phyloP scores from a whole-genome alignment of 2,888 invertebrate genomes.

The Athalia cordata region DNA sequence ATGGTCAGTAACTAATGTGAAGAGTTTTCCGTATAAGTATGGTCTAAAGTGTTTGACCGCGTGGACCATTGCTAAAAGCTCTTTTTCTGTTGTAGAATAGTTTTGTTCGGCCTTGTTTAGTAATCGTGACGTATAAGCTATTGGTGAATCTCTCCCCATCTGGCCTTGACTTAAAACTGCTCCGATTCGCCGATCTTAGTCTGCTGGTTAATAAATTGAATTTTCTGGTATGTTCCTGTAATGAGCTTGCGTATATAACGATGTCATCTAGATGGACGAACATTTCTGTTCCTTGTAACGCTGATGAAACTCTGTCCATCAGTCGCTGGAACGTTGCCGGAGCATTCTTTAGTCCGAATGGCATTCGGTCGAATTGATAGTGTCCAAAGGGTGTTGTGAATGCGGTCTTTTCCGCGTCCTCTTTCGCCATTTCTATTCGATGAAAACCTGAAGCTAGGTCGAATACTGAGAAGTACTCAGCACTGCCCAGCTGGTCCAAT shows the following conservation, averaged over 20 bases:
- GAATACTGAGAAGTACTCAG: not conserved
- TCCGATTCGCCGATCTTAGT: not conserved
- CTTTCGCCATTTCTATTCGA: not conserved
- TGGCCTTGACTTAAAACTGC: conserved; percentile 43
- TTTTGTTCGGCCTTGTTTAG: conserved; percentile 48
- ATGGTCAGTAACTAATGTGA: conserved; percentile 50
- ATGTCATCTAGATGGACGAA: not conserved
- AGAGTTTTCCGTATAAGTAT: conserved; percentile 51
- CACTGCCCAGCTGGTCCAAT: not conserved
- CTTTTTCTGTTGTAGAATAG: conserved; percentile 49
- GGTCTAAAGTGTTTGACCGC: conserved; percentile 50
- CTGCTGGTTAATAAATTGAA: not conserved
- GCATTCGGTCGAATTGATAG: not conserved
- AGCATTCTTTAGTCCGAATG: not conserved
- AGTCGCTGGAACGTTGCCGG: not conserved
- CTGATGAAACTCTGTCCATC: not conserved
- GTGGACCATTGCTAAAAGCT: conserved; percentile 50
- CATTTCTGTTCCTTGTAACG: conserved; percentile 3
- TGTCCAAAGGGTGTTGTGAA: not conserved
- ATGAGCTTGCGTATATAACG: not conserved
- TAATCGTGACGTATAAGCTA: conserved; percentile 50
- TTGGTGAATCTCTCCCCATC: conserved; percentile 46
- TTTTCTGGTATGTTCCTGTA: not conserved
- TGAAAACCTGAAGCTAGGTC: not conserved
- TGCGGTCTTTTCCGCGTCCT: not conserved